Base-by-base conservation (phyloP, 2,113 vertebrate species). In the Poicephalus gulielmi region DNA sequence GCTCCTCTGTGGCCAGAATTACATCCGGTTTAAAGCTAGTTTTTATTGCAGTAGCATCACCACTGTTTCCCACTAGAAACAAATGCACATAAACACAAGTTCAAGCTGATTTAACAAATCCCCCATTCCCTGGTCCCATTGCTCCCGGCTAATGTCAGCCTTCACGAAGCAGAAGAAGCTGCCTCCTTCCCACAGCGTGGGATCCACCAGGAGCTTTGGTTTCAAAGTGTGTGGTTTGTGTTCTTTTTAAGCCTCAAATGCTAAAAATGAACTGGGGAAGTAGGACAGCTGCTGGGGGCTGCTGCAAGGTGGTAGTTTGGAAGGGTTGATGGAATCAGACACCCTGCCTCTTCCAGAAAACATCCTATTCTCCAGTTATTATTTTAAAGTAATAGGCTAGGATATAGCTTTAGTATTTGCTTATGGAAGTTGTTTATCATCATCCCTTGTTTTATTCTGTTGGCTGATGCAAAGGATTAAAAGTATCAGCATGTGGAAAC, bases 201-300 rank as follows among this genome's bases (percentile, higher is more conserved):
- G 71, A 83, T 63, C 52, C 64, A 33, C 47, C 5, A 15, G 47
- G 71, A 81, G 64, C 43, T 93, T 77, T 64, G 83, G 9, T 49
- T 86, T 68, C 75, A 70, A 83, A 92, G 83, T 1, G 0, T 30
- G 50, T 31, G 47, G 8, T 88, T 90, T 64, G 80, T 50, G 16
- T 62, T 80, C 37, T 55, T 74, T 70, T 47, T 74, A 68, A 71
- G 86, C 76, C 43, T 55, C 73, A 66, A 27, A 83, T 12, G 39
- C 39, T 80, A 53, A 53, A 69, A 76, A n/a, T 35, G n/a, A 91
- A 69, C 10, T 31, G 83, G 82, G 79, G 85, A 75, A 37, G 10
- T 6, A 60, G 93, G 90, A 86, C 59, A 93, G 92, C 85, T 95
- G 93, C 90, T 90, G 90, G 73, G 92, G 82, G 70, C 86, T 87